These are phyloP conservation scores for Actinostola sp. DNA, from an alignment of 92 coral and sea anemone species.

Conservation along the genomic window DNA sequence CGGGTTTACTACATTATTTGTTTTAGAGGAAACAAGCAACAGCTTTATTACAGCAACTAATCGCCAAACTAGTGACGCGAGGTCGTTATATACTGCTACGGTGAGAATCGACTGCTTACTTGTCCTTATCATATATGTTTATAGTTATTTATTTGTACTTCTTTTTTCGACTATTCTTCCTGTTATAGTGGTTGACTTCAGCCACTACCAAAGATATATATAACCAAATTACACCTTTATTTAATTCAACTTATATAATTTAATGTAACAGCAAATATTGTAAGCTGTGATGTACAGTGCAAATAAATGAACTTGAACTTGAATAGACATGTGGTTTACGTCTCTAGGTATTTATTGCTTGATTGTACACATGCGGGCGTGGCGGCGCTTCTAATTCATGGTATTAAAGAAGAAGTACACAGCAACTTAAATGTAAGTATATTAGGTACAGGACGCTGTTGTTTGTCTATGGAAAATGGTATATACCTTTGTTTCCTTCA, in stretches of 20 bases:
- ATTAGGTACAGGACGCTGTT: neutral
- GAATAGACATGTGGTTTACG: neutral
- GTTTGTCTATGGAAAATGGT: neutral
- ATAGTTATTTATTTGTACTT: too few relatives aligned
- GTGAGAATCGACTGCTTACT: constrained; percentile 18
- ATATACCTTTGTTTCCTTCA: neutral
- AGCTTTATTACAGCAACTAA: constrained; percentile 43
- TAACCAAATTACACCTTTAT: too few relatives aligned
- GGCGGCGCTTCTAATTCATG: constrained; percentile 68
- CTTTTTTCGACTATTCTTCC: too few relatives aligned
- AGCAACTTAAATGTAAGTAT: constrained; percentile 64
- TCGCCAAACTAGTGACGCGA: constrained; percentile 61
- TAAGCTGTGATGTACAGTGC: too few relatives aligned
- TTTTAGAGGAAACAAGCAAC: constrained; percentile 65
- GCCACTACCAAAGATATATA: neutral
- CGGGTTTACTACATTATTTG: neutral
- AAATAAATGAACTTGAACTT: too few relatives aligned
- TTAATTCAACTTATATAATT: too few relatives aligned
- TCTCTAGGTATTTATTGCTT: constrained; percentile 24
- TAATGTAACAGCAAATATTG: too few relatives aligned
- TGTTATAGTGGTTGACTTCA: neutral
- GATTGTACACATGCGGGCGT: constrained; percentile 76
- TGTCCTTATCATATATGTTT: too few relatives aligned
- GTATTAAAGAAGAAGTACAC: constrained; percentile 72
- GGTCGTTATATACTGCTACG: constrained; percentile 67